A percentile compares a stretch with the other conserved stretches of the same genome.
phyloP scores from a whole-genome alignment of 37 sponge, comb jelly and placozoan genomes.

The Mnemiopsis leidyi region DNA sequence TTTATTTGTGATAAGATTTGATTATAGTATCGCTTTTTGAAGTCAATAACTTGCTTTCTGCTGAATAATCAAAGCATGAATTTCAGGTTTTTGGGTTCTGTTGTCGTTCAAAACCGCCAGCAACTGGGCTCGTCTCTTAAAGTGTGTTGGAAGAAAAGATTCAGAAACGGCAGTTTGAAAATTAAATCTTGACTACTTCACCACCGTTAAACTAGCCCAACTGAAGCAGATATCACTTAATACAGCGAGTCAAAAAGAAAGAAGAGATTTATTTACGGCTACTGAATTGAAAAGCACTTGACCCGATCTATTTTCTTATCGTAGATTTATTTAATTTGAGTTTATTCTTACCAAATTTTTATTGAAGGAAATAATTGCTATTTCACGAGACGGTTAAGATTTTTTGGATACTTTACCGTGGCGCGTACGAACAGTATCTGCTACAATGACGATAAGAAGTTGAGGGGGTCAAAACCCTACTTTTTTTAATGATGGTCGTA shows the following conservation, averaged over 20 bases:
- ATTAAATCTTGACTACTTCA: background rate
- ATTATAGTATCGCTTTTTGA: too few relatives aligned
- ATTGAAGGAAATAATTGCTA: too few relatives aligned
- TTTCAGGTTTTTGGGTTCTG: conserved; percentile 45
- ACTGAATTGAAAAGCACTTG: background rate
- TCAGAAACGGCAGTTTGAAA: conserved; percentile 39
- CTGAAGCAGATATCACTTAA: too few relatives aligned
- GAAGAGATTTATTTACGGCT: background rate
- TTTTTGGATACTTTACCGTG: too few relatives aligned
- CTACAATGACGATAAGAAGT: too few relatives aligned
- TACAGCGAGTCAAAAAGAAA: background rate
- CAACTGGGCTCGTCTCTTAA: background rate
- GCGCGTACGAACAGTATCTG: too few relatives aligned
- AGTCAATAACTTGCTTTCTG: too few relatives aligned
- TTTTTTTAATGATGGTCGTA: too few relatives aligned
- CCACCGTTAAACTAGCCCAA: too few relatives aligned
- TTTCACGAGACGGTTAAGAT: too few relatives aligned
- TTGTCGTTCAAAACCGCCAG: conserved; percentile 30
- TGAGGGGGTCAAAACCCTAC: too few relatives aligned
- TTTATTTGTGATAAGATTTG: too few relatives aligned
- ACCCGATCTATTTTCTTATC: background rate
- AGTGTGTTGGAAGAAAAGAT: background rate
- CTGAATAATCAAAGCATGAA: background rate
- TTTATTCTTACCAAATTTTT: background rate
- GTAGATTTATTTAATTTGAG: background rate